These are phyloP conservation scores for Hydrocynus forskahlii DNA, from an alignment of 2,797 vertebrate species.

Conservation along the genomic window DNA sequence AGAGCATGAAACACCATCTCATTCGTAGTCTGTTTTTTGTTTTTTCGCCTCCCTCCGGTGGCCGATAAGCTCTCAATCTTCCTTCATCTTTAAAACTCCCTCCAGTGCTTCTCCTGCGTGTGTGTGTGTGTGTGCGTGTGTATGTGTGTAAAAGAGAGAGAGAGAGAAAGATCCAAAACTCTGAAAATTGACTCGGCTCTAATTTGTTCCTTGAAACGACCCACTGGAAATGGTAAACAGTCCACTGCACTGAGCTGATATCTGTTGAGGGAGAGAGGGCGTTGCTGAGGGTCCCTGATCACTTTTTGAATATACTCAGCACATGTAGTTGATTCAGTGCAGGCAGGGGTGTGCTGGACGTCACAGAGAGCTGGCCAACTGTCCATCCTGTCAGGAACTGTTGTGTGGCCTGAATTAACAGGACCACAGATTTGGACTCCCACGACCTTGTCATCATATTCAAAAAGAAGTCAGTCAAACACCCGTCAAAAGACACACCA, in stretches of 20 bases:
- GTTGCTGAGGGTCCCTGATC: constrained; percentile 24
- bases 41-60: constrained; percentile 11
- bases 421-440: constrained; percentile 41
- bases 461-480: constrained; percentile 28
- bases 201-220: constrained; percentile 3
- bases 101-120: constrained; percentile 10
- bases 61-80: constrained; percentile 28
- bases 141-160: neutral
- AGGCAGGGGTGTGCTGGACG: constrained; percentile 24
- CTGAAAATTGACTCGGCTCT: neutral
- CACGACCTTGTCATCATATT: constrained; percentile 39
- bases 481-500: neutral
- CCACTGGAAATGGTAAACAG: neutral
- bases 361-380: constrained; percentile 36
- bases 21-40: constrained; percentile 26
- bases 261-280: neutral
- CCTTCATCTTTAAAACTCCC: constrained; percentile 19
- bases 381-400: constrained; percentile 22
- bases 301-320: neutral
- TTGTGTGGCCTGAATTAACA: constrained; percentile 7
- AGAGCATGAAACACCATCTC: constrained; percentile 17
- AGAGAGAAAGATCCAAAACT: constrained; percentile 1
- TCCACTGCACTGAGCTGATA: neutral
- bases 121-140: constrained; percentile 21
- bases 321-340: constrained; percentile 35